Base-by-base conservation (phyloP, 2,113 vertebrate genomes). In the Chamaea fasciata region DNA sequence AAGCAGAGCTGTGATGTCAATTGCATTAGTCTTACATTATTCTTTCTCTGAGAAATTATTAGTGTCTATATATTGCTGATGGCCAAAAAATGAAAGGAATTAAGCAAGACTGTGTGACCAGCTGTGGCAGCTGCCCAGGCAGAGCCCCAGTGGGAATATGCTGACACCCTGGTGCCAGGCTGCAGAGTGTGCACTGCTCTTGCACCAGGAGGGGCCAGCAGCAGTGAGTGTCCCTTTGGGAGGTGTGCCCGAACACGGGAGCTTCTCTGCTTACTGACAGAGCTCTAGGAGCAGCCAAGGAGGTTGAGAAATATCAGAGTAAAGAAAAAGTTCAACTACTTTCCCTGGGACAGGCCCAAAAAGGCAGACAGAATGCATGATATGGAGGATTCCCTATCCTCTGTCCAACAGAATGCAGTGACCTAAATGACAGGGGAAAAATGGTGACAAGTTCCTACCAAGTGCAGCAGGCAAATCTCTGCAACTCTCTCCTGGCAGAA, bases 241-340 rank as follows among this genome's bases (percentile, higher is more conserved):
- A 70, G 10, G 8, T 11, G 6, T 47, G 23, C 15, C 28, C 1
- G 1, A 19, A 28, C 24, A 62, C 3, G 1, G 46, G 47, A 62
- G 13, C 15, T 39, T 37, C 47, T 70, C 23, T 2, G 1, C 55
- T n/a, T 53, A 15, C 39, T 23, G 39, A 23, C 46, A 47, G 37
- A 76, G 20, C 30, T 85, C 30, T 30, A 42, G 31, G 37, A 67
- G 13, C 28, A 53, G 47, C 5, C 12, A 62, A 41, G 41, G 3
- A 47, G 41, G n/a, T 7, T 9, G 13, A 70, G n/a, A 30, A 70
- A 47, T 24, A 39, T 21, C 0, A 0, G 47, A 70, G 47, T 21
- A 33, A 20, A 55, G 19, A 46, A 21, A 24, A 7, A 70, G 41
- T 15, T 62, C 26, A 33, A 17, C 39, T 30, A 5, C 15, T 13